phyloP scores from a whole-genome alignment of 2,113 vertebrate species.

The Nestor notabilis region DNA sequence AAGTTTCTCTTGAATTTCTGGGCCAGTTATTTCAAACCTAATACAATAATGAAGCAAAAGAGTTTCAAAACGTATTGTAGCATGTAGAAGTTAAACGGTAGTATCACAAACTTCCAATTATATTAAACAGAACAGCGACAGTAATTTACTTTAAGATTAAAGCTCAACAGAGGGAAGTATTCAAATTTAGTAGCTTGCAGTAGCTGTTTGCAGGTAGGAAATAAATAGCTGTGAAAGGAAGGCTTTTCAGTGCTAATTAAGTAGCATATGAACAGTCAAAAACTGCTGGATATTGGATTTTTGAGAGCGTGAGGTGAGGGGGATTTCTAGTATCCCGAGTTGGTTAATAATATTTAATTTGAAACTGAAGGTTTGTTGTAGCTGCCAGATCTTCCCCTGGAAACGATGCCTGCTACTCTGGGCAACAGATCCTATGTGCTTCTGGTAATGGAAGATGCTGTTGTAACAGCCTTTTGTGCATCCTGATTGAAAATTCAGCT shows the following conservation, averaged over 20 bases:
- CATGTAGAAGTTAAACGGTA: not conserved
- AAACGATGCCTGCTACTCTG: slow-evolving; percentile 21
- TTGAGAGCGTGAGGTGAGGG: not conserved
- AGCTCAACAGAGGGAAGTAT: not conserved
- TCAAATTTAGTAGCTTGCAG: not conserved
- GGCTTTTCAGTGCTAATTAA: not conserved
- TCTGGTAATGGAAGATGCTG: slow-evolving; percentile 52
- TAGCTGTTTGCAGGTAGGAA: not conserved
- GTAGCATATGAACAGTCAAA: not conserved
- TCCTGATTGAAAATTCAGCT: slow-evolving; percentile 81
- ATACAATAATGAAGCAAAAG: not conserved
- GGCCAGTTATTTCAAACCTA: not conserved
- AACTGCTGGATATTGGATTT: not conserved
- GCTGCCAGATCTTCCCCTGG: not conserved
- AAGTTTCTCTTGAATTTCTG: not conserved
- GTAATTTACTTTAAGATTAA: not conserved
- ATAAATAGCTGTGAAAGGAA: not conserved
- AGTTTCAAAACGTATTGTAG: not conserved
- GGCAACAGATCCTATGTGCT: slow-evolving; percentile 53
- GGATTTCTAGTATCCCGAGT: not conserved
- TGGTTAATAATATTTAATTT: not conserved
- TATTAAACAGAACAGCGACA: not conserved
- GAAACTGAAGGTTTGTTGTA: not conserved
- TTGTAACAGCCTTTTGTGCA: slow-evolving; percentile 60
- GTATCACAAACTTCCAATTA: not conserved